Percentiles rank a stretch among this genome's conserved stretches.
Conservation (phyloP, 2,113 vertebrate genomes). For the Paradisaea rubra region DNA sequence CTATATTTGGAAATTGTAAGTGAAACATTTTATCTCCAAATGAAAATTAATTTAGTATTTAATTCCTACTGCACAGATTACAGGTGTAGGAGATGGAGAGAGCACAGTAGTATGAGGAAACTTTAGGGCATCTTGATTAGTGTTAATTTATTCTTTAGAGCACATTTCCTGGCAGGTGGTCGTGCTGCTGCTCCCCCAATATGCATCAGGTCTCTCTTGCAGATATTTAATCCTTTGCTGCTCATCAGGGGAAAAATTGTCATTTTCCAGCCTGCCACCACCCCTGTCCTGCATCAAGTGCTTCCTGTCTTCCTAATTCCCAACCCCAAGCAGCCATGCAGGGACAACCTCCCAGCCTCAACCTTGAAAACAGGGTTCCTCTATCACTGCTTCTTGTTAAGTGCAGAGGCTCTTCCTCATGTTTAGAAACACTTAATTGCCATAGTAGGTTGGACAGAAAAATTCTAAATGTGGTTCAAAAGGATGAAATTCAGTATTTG, state of each 20-base stretch:
- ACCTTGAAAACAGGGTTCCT: not conserved
- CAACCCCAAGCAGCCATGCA: not conserved
- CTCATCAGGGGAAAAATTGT: not conserved
- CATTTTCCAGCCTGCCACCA: not conserved
- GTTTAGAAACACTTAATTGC: not conserved
- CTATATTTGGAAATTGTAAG: not conserved
- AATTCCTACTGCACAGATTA: not conserved
- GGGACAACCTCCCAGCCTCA: not conserved
- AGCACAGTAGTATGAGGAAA: not conserved
- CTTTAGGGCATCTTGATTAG: not conserved
- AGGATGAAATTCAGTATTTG: not conserved
- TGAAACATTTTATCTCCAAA: not conserved
- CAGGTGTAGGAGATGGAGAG: not conserved
- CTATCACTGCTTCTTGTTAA: not conserved
- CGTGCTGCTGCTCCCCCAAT: not conserved
- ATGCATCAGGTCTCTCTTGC: not conserved
- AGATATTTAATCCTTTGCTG: not conserved
- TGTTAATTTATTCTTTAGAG: not conserved
- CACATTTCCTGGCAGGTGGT: not conserved
- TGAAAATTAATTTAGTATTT: not conserved
- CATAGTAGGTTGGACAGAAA: not conserved
- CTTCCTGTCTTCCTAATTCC: not conserved
- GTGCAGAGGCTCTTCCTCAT: not conserved
- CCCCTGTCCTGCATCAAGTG: not conserved
- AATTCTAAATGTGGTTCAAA: not conserved